Evolutionary conservation across 2,888 invertebrate species (phyloP).

Genomic region (Smittia aterrima): DNA sequence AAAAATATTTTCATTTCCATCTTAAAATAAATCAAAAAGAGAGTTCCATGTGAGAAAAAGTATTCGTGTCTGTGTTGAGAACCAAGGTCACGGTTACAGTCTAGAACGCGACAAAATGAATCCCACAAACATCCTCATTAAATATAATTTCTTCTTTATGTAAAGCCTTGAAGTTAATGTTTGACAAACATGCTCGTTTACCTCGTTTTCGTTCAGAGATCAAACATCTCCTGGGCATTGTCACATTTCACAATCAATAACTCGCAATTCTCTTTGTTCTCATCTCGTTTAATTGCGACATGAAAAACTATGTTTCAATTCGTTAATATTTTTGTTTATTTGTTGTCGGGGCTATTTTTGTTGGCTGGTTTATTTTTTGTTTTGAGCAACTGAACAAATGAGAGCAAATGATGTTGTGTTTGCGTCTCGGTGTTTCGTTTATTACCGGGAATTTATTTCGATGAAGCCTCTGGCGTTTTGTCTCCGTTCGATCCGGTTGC

Average conservation of each 20-base stretch:
- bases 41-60: no score
- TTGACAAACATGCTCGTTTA: neutral
- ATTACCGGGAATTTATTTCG: neutral
- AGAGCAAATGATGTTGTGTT: neutral
- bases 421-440: neutral
- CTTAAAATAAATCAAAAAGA: no score
- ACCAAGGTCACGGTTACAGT: slow-evolving; percentile 43
- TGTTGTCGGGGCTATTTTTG: slow-evolving; percentile 12
- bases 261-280: neutral
- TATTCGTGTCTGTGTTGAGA: slow-evolving; percentile 42
- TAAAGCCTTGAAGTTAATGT: no score
- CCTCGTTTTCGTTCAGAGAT: no score
- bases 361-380: neutral
- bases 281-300: neutral
- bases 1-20: no score
- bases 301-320: neutral
- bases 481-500: neutral
- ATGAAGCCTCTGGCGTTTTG: neutral
- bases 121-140: no score
- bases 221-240: no score
- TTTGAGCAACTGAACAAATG: slow-evolving; percentile 17
- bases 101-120: neutral
- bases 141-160: no score
- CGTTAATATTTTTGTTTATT: neutral
- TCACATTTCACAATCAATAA: no score